Evolutionary conservation across 2,113 vertebrate species (phyloP).

Genomic region (Mirza zaza): DNA sequence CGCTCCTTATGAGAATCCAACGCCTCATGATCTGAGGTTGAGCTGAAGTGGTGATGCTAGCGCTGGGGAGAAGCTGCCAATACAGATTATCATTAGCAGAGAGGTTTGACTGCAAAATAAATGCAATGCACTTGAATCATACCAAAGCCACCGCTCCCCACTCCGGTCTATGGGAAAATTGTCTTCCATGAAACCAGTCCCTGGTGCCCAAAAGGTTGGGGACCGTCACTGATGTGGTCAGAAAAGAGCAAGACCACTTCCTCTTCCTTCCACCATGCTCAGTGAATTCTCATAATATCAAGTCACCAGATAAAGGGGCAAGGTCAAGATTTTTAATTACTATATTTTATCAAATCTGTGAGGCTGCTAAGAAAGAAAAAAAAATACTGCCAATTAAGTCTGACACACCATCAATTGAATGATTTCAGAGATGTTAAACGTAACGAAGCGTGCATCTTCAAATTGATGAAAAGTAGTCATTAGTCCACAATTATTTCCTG

Average conservation of each 20-base stretch:
- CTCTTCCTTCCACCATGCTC: not conserved
- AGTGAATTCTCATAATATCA: not conserved
- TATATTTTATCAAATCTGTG: conserved; percentile 40
- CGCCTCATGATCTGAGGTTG: too few relatives aligned
- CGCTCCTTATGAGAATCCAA: too few relatives aligned
- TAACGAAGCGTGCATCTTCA: not conserved
- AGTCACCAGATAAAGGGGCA: not conserved
- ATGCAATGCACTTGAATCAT: too few relatives aligned
- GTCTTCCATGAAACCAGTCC: too few relatives aligned
- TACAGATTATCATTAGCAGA: too few relatives aligned
- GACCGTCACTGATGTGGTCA: not conserved
- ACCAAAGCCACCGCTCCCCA: too few relatives aligned
- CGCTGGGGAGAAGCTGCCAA: too few relatives aligned
- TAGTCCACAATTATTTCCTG: not conserved
- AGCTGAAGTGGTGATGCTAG: too few relatives aligned
- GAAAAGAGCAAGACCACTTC: not conserved
- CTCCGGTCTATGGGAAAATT: too few relatives aligned
- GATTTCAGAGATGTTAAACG: conserved; percentile 25
- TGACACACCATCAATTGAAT: not conserved
- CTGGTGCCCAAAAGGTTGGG: too few relatives aligned
- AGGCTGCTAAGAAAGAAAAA: not conserved
- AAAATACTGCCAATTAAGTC: conserved; percentile 31
- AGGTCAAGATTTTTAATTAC: conserved; percentile 56
- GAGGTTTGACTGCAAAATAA: too few relatives aligned
- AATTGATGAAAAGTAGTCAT: not conserved